Evolutionary conservation across 2,888 invertebrate species (phyloP).

Genomic region (Oscheius myriophilus): DNA sequence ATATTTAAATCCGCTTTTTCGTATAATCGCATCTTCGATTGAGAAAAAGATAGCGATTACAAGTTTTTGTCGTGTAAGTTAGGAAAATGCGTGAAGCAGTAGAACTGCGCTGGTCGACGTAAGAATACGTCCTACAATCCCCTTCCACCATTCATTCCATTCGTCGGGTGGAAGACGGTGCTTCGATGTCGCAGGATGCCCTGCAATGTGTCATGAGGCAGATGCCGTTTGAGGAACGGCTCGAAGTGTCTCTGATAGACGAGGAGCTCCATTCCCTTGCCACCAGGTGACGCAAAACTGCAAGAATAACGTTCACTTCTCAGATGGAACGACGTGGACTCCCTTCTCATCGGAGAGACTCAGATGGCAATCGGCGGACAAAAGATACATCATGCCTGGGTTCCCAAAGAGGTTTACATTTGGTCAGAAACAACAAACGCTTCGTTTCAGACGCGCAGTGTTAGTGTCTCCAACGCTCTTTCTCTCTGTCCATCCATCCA

Average conservation of each 20-base stretch:
- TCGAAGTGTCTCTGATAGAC: slow-evolving; percentile 7
- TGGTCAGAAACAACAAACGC: neutral
- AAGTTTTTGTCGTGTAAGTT: too few species aligned
- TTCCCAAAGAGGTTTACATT: neutral
- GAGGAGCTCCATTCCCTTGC: neutral
- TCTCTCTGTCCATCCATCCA: slow-evolving; percentile 6
- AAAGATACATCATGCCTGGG: neutral
- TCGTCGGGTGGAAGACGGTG: too few species aligned
- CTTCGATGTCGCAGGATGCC: slow-evolving; percentile 9
- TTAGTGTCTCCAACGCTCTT: too few species aligned
- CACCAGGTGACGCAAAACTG: too few species aligned
- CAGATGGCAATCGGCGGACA: neutral
- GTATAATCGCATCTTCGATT: too few species aligned
- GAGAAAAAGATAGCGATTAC: too few species aligned
- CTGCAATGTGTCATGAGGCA: neutral
- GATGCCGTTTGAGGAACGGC: neutral
- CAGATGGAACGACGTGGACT: slow-evolving; percentile 8
- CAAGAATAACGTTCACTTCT: too few species aligned
- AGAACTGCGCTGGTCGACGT: too few species aligned
- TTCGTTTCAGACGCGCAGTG: neutral
- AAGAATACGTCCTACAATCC: too few species aligned
- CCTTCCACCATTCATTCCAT: too few species aligned
- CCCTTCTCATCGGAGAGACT: neutral
- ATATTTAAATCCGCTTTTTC: too few species aligned
- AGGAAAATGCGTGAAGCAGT: too few species aligned